Percentiles rank a stretch among this genome's conserved stretches.
phyloP scores from a whole-genome alignment of 2,797 vertebrate genomes.

The Poeciliopsis infans region DNA sequence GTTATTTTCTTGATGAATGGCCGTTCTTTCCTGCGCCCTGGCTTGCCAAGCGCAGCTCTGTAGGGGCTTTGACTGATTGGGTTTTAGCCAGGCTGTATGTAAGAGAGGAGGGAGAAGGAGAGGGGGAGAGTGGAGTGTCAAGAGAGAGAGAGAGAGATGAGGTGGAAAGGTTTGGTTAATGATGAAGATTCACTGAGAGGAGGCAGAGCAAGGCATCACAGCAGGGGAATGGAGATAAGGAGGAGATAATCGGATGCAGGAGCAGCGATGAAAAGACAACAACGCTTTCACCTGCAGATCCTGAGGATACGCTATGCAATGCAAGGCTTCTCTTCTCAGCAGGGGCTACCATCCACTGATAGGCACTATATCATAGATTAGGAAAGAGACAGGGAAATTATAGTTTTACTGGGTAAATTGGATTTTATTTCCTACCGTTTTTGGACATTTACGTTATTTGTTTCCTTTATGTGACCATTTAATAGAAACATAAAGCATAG shows the following conservation, averaged over 20 bases:
- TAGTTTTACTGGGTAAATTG: background rate
- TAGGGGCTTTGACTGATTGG: conserved; percentile 80
- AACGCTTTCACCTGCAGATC: conserved; percentile 30
- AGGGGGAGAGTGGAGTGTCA: conserved; percentile 7
- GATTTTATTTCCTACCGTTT: background rate
- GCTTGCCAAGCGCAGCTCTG: conserved; percentile 73
- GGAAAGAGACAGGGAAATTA: background rate
- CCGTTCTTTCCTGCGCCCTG: conserved; percentile 65
- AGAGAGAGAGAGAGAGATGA: conserved; percentile 40
- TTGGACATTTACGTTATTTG: background rate
- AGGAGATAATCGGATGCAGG: conserved; percentile 57
- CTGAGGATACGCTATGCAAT: conserved; percentile 10
- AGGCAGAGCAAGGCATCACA: conserved; percentile 41
- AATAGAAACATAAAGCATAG: background rate
- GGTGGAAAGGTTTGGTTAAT: conserved; percentile 62
- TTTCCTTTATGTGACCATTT: background rate
- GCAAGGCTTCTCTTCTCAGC: conserved; percentile 16
- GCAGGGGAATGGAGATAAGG: conserved; percentile 59
- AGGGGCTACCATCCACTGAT: conserved; percentile 22
- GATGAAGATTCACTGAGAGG: conserved; percentile 63
- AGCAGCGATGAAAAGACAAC: conserved; percentile 29
- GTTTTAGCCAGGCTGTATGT: conserved; percentile 72
- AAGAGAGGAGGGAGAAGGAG: conserved; percentile 35
- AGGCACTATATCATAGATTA: background rate
- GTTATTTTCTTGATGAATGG: conserved; percentile 84